phyloP scores from a whole-genome alignment of 1,140 invertebrate genomes.

The Melipona quadrifasciata region DNA sequence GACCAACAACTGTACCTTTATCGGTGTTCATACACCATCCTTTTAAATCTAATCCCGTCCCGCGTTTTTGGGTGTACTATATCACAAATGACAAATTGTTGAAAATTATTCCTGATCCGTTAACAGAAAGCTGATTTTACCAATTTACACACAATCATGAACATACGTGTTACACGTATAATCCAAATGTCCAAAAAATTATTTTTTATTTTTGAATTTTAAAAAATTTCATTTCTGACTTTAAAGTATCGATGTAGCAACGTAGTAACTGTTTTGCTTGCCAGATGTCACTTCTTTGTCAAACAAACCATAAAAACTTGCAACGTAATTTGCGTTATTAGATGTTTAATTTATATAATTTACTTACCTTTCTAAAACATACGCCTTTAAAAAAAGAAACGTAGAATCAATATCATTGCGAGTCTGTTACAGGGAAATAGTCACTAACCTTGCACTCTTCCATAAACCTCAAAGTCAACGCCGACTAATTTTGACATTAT shows the following conservation, averaged over 20 bases:
- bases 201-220: not conserved
- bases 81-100: conserved; percentile 38
- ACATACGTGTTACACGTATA: not conserved
- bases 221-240: not conserved
- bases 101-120: not conserved
- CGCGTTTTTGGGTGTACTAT: conserved; percentile 87
- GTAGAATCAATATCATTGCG: conserved; percentile 9
- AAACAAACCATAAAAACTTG: not conserved
- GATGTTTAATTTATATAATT: not conserved
- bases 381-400: conserved; percentile 80
- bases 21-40: conserved; percentile 91
- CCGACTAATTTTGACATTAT: conserved; percentile 74
- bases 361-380: conserved; percentile 84
- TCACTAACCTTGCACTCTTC: conserved; percentile 83
- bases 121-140: not conserved
- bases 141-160: too few relatives aligned
- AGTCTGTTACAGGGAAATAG: not conserved
- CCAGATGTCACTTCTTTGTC: conserved; percentile 25
- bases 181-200: not conserved
- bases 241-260: not conserved
- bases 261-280: not conserved
- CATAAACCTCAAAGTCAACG: conserved; percentile 85
- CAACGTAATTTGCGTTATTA: not conserved
- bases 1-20: conserved; percentile 87
- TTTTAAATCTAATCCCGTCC: conserved; percentile 84